These are phyloP conservation scores for Huso huso DNA, from an alignment of 2,797 vertebrate genomes.

Conservation along the genomic window DNA sequence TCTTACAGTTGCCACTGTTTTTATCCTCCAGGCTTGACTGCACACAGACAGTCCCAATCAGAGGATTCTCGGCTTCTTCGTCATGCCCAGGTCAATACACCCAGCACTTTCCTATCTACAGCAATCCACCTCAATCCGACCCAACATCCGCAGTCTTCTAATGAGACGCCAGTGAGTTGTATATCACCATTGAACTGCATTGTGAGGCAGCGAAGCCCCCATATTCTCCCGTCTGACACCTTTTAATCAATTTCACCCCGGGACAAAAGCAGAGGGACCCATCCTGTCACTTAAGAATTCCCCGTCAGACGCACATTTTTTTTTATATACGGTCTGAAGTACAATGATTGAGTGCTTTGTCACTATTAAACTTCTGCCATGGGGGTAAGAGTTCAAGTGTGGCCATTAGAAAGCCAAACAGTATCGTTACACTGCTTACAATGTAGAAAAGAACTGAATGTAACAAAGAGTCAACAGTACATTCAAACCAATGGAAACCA, in stretches of 20 bases:
- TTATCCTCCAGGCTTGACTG: too few species aligned
- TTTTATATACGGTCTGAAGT: slow-evolving; percentile 30
- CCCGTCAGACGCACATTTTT: slow-evolving; percentile 38
- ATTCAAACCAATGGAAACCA: slow-evolving; percentile 39
- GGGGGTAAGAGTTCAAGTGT: slow-evolving; percentile 51
- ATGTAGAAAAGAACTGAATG: slow-evolving; percentile 44
- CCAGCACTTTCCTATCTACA: too few species aligned
- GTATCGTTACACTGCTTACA: slow-evolving; percentile 43
- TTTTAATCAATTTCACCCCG: slow-evolving; percentile 35
- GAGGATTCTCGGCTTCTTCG: too few species aligned
- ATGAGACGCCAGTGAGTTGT: slow-evolving; percentile 10
- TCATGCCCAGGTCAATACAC: too few species aligned
- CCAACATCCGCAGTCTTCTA: slow-evolving; percentile 10
- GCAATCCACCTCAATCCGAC: slow-evolving; percentile 3
- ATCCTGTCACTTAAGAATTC: slow-evolving; percentile 26
- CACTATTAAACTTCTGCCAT: slow-evolving; percentile 24
- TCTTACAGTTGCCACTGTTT: too few species aligned
- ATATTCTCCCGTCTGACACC: slow-evolving; percentile 22
- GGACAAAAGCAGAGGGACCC: slow-evolving; percentile 26
- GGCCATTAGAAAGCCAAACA: slow-evolving; percentile 57
- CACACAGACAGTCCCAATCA: too few species aligned
- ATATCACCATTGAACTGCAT: slow-evolving; percentile 22
- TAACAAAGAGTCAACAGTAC: slow-evolving; percentile 38
- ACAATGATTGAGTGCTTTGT: slow-evolving; percentile 37
- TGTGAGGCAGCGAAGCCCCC: slow-evolving; percentile 24